Conservation (phyloP, 2,113 vertebrate genomes). For the Prunella himalayana region DNA sequence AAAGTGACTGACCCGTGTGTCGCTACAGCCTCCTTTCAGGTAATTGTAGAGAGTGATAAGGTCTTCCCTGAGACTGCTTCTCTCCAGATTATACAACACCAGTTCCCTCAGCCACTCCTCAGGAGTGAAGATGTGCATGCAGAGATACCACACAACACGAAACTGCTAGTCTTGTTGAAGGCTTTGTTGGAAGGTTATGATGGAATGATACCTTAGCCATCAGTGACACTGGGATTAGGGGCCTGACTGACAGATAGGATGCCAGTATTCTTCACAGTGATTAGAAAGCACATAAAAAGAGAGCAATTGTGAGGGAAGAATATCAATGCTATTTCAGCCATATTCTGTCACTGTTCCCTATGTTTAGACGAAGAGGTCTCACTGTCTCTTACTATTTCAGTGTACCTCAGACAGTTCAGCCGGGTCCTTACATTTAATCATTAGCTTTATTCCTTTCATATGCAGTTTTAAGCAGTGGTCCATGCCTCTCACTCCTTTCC, state of each 20-base stretch:
- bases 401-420: background rate
- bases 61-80: background rate
- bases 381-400: background rate
- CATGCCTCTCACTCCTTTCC: background rate
- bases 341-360: background rate
- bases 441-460: background rate
- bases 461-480: background rate
- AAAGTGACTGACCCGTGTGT: fast-evolving
- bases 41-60: background rate
- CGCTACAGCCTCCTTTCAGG: fast-evolving
- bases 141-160: background rate
- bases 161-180: background rate
- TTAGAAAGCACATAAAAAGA: background rate
- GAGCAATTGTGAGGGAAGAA: background rate
- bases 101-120: background rate
- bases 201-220: background rate
- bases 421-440: background rate
- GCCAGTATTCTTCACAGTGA: background rate
- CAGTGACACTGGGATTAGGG: background rate
- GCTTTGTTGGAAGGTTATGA: background rate
- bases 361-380: background rate
- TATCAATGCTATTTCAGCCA: background rate
- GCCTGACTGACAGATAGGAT: background rate
- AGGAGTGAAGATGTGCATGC: background rate
- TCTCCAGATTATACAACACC: background rate